phyloP scores from a whole-genome alignment of 2,797 vertebrate genomes.

The Galago senegalensis region DNA sequence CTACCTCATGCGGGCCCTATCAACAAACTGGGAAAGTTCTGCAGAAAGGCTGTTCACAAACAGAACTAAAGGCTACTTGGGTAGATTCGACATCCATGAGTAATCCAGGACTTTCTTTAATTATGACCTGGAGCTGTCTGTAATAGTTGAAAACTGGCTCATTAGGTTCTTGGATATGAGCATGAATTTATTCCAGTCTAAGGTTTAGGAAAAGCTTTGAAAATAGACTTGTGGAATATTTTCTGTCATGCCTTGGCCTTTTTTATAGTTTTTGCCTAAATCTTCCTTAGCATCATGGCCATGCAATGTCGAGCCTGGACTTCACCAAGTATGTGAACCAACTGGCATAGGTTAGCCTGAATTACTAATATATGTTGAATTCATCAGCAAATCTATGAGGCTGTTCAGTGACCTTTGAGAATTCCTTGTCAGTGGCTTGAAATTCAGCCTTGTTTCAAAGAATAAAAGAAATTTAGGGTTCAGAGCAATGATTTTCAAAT shows the following conservation, averaged over 20 bases:
- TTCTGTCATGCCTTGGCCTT: fast-evolving
- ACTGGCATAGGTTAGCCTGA: not conserved
- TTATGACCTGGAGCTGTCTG: not conserved
- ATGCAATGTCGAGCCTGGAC: not conserved
- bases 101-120: not conserved
- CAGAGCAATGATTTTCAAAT: no score
- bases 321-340: not conserved
- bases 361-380: not conserved
- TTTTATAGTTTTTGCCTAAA: not conserved
- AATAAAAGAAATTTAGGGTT: not conserved
- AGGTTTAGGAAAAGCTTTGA: not conserved
- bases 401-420: not conserved
- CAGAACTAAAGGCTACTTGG: not conserved
- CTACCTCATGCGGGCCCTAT: fast-evolving
- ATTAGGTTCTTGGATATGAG: not conserved
- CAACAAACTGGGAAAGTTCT: not conserved
- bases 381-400: not conserved
- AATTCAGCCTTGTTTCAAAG: not conserved
- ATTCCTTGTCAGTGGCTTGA: not conserved
- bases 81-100: not conserved
- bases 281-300: not conserved
- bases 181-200: not conserved
- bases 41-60: not conserved
- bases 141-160: not conserved
- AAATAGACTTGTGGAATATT: not conserved